These are phyloP conservation scores for Psilopsiagon aurifrons DNA, from an alignment of 2,113 vertebrate genomes.

Conservation along the genomic window DNA sequence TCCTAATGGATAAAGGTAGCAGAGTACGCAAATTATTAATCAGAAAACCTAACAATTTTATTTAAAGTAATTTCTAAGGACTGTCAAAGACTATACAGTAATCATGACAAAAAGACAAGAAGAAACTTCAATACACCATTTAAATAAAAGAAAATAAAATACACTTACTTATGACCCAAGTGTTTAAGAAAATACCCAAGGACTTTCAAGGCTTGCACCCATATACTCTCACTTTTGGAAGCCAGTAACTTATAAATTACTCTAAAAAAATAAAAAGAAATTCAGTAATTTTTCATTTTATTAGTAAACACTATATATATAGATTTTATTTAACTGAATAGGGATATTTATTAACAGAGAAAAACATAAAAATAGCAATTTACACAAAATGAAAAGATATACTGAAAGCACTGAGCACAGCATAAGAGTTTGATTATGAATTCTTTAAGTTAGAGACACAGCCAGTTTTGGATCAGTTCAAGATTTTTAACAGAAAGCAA, in stretches of 20 bases:
- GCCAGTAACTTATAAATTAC: conserved; percentile 95
- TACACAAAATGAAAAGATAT: neutral
- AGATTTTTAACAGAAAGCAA: neutral
- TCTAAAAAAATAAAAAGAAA: conserved; percentile 72
- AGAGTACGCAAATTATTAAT: neutral
- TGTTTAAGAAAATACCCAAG: conserved; percentile 97
- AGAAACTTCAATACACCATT: neutral
- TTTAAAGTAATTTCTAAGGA: neutral
- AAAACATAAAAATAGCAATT: neutral
- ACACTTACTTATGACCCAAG: conserved; percentile 96
- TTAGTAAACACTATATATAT: neutral
- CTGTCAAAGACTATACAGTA: neutral
- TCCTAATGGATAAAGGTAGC: neutral
- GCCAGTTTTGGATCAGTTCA: neutral
- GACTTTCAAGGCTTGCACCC: conserved; percentile 95
- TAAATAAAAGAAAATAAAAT: neutral
- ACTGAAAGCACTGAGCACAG: neutral
- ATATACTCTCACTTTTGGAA: conserved; percentile 95
- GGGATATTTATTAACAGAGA: neutral
- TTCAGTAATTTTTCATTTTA: neutral
- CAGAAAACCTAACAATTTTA: neutral
- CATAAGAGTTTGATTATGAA: fast-evolving
- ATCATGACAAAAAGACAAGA: neutral
- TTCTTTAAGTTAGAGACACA: neutral
- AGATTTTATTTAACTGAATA: neutral